Evolutionary conservation across 2,888 invertebrate genomes (phyloP).

Genomic region (Stenchaetothrips biformis): DNA sequence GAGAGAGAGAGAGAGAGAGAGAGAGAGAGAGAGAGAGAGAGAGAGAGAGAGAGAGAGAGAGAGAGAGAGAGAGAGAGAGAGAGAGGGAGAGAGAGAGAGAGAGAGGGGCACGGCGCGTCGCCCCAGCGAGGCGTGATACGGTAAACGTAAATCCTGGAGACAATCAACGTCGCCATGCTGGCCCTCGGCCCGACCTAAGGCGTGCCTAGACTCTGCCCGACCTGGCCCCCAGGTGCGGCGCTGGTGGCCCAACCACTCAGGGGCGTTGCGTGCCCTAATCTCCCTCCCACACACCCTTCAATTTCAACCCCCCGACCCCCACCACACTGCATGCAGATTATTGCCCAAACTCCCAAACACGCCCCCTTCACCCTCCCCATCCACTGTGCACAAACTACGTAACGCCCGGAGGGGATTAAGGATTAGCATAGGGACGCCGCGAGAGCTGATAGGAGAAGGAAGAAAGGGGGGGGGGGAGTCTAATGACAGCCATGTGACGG

Average conservation of each 20-base stretch:
- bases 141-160: conserved; percentile 14
- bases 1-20: background rate
- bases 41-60: too few relatives aligned
- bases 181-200: background rate
- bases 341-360: background rate
- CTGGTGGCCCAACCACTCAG: too few relatives aligned
- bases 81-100: too few relatives aligned
- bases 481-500: too few relatives aligned
- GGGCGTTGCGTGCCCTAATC: background rate
- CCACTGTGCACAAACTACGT: background rate
- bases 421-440: conserved; percentile 4
- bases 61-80: too few relatives aligned
- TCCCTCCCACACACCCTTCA: background rate
- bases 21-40: too few relatives aligned
- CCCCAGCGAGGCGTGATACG: background rate
- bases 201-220: background rate
- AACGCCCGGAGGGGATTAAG: background rate
- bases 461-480: background rate
- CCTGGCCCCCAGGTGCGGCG: background rate
- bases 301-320: background rate
- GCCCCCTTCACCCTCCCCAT: background rate
- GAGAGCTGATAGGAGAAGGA: background rate
- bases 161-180: background rate
- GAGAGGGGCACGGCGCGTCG: background rate
- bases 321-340: conserved; percentile 22